phyloP scores from a whole-genome alignment of 2,797 vertebrate genomes.

The Orientallactaga sibirica region DNA sequence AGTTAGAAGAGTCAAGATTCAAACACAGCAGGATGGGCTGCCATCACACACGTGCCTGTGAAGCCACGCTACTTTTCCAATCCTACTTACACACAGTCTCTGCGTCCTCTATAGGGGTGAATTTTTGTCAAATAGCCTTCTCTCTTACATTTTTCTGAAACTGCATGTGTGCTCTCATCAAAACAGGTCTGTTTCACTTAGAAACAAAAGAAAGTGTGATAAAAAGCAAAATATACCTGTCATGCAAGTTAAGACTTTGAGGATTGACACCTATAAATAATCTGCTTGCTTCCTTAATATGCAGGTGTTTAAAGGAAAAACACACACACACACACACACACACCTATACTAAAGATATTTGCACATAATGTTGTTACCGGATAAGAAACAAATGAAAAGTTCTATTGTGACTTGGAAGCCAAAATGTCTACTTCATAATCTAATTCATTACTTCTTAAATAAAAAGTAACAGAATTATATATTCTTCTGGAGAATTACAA shows the following conservation, averaged over 20 bases:
- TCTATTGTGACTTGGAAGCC: slow-evolving; percentile 7
- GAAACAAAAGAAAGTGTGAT: slow-evolving; percentile 29
- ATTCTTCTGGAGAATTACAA: slow-evolving; percentile 21
- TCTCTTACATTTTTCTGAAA: slow-evolving; percentile 15
- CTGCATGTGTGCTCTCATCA: not conserved
- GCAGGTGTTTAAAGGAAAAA: slow-evolving; percentile 13
- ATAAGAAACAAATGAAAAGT: slow-evolving; percentile 19
- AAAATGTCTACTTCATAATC: not conserved
- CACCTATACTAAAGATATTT: not conserved
- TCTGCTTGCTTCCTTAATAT: not conserved
- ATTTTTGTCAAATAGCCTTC: slow-evolving; percentile 6
- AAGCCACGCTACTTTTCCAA: not conserved
- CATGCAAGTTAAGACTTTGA: not conserved
- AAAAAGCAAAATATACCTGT: slow-evolving; percentile 18
- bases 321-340: not conserved
- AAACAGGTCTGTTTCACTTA: not conserved
- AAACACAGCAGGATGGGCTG: not conserved
- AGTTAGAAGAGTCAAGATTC: not conserved
- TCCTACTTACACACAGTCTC: not conserved
- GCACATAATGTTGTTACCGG: not conserved
- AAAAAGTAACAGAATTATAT: slow-evolving; percentile 2
- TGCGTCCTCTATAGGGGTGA: not conserved
- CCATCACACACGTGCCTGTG: too few species aligned
- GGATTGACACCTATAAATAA: not conserved
- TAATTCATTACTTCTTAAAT: slow-evolving; percentile 57